Base-by-base conservation (phyloP, 2,797 vertebrate genomes). In the Takifugu rubripes region DNA sequence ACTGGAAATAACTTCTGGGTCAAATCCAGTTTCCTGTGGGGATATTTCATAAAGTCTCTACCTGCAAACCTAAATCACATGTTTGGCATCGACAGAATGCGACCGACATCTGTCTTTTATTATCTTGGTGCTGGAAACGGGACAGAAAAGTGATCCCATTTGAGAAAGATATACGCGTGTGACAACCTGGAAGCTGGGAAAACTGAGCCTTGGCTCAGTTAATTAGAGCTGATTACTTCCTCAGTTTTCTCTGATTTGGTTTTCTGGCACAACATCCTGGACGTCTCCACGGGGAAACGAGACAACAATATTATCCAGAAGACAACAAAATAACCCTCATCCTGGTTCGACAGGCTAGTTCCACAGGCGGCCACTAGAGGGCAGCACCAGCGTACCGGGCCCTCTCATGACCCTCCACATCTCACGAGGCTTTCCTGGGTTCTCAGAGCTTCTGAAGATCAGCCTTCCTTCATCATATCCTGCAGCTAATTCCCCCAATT, bases 291-390 rank as follows among this genome's bases (percentile, higher is more conserved):
- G 36, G 36, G 1, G 12, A 40, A 10, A 3, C 4, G 12, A 40
- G 36, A 40, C 36, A 14, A 14, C 36, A 40, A 40, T 40, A 40
- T 12, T 40, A 12, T 40, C 36, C 36, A 40, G 5, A 40, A 40
- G 36, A 40, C 12, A 40, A 12, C 36, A 17, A 21, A 8, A 21
- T n/a, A 21, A 8, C 16, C 6, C 6, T 8, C 17, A 49, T 49
- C 17, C 5, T 24, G 56, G 27, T 42, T 25, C 9, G 3, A 45
- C 44, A n/a, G 11, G 0, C 1, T 9, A 3, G 5, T 56, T 69
- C n/a, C 2, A 0, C 9, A 16, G 9, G 43, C 27, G 0, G 36
- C 76, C 87, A 84, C 81, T 70, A 86, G 87, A 82, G 84, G 25
- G 84, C 83, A 84, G 77, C 78, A 70, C 60, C 50, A 68, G 3